Base-by-base conservation (phyloP, 2,113 vertebrate genomes). In the Leucosticte australis region DNA sequence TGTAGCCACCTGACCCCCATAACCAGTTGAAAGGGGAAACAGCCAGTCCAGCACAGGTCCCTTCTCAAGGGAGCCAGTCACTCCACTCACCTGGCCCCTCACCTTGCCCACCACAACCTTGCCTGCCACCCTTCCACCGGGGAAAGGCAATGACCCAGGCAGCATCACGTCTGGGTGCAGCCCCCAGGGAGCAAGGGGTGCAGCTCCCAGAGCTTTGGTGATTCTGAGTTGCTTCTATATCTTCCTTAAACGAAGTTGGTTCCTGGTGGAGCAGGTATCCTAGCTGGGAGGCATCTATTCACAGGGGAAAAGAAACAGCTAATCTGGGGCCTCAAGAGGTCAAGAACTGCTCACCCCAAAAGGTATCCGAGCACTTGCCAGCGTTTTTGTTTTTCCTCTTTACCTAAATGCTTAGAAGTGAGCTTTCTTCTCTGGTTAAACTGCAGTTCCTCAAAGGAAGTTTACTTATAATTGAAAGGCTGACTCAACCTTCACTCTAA, bases 1-100 rank as follows among this genome's bases (percentile, higher is more conserved):
- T 0, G 0, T 47, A 52, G 49, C 13, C 23, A 59, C 39, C 12
- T 0, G 0, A 7, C 3, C 5, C 6, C 8, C 23, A 18, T 0
- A 1, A 60, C 11, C 10, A 52, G 18, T 2, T 41, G 37, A 52
- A 42, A 88, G 11, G 14, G 15, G 14, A 65, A 85, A 52, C 15
- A 76, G 12, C 4, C 3, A 4, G 52, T 68, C 39, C 21, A 76
- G 46, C 8, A 21, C 46, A 77, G 6, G 27, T 42, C 5, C 20
- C 6, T 90, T 65, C 55, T 86, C 27, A 59, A 52, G 15, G 5
- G 60, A 12, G 9, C 2, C 6, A 1, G 31, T 30, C 37, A 41
- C 6, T 2, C 9, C 47, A 37, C 16, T n/a, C 62, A 49, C 12
- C 30, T 47, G 41, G 18, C 13, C 49, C 2, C 10, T 52, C 3